phyloP scores from a whole-genome alignment of 2,888 invertebrate genomes.

The Temnothorax rugatulus region DNA sequence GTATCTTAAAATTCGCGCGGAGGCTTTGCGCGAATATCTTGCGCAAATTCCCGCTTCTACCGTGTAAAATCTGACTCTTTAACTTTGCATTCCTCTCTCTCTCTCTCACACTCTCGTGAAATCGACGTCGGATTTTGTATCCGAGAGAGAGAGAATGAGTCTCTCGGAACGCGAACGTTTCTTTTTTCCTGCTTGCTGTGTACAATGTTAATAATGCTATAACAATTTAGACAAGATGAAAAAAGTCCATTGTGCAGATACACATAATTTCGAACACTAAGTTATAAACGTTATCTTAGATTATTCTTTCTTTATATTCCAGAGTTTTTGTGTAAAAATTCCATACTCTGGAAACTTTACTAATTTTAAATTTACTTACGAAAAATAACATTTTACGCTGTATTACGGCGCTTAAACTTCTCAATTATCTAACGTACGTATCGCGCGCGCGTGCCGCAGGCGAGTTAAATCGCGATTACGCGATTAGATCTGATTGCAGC shows the following conservation, averaged over 20 bases:
- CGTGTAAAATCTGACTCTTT: slow-evolving; percentile 29
- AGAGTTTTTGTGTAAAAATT: not conserved
- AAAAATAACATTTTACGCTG: slow-evolving; percentile 11
- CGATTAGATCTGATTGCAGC: slow-evolving; percentile 44
- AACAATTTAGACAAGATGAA: not conserved
- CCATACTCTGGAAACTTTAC: not conserved
- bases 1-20: slow-evolving; percentile 32
- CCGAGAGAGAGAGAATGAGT: not conserved
- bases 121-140: slow-evolving; percentile 8
- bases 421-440: slow-evolving; percentile 36
- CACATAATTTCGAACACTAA: not conserved
- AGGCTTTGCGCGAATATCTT: slow-evolving; percentile 23
- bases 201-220: not conserved
- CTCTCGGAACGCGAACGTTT: not conserved
- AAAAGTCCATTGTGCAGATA: not conserved
- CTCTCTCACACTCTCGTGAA: not conserved
- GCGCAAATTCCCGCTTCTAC: slow-evolving; percentile 12
- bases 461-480: slow-evolving; percentile 44
- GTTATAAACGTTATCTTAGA: not conserved
- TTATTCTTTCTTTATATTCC: not conserved
- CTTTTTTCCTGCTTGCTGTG: too few species aligned
- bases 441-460: slow-evolving; percentile 37
- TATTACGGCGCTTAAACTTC: slow-evolving; percentile 2
- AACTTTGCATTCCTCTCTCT: not conserved
- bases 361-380: slow-evolving; percentile 1